These are phyloP conservation scores for Diploptera punctata DNA, from an alignment of 2,888 invertebrate genomes.

Conservation along the genomic window DNA sequence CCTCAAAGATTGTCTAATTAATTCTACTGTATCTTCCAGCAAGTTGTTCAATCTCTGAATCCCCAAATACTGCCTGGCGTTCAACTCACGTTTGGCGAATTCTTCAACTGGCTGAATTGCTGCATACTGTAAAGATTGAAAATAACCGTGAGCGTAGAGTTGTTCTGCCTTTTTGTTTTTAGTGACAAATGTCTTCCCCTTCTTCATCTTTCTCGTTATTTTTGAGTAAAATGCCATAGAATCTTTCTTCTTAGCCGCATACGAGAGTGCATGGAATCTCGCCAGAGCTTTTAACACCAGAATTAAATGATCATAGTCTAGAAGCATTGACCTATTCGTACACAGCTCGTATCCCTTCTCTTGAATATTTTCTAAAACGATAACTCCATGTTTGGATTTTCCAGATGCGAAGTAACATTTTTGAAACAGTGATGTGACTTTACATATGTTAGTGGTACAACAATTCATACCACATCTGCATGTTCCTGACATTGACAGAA, in stretches of 20 bases:
- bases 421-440: conserved; percentile 2
- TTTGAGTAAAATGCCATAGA: not conserved
- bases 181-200: not conserved
- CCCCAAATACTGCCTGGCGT: not conserved
- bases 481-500: not conserved
- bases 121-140: not conserved
- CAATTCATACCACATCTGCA: not conserved
- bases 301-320: conserved; percentile 48
- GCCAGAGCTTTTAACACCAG: conserved; percentile 46
- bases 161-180: not conserved
- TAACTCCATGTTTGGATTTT: conserved; percentile 8
- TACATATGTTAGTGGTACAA: not conserved
- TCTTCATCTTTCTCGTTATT: not conserved
- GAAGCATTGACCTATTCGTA: not conserved
- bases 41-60: conserved; percentile 46
- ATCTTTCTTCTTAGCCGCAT: conserved; percentile 40
- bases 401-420: conserved; percentile 15
- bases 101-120: not conserved
- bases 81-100: not conserved
- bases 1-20: not conserved
- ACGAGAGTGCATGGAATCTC: conserved; percentile 49
- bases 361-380: conserved; percentile 28
- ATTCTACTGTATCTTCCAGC: conserved; percentile 44
- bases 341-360: conserved; percentile 8
- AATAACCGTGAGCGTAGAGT: not conserved